Evolutionary conservation across 2,888 invertebrate species (phyloP).

Genomic region (Drosophila silvestris): DNA sequence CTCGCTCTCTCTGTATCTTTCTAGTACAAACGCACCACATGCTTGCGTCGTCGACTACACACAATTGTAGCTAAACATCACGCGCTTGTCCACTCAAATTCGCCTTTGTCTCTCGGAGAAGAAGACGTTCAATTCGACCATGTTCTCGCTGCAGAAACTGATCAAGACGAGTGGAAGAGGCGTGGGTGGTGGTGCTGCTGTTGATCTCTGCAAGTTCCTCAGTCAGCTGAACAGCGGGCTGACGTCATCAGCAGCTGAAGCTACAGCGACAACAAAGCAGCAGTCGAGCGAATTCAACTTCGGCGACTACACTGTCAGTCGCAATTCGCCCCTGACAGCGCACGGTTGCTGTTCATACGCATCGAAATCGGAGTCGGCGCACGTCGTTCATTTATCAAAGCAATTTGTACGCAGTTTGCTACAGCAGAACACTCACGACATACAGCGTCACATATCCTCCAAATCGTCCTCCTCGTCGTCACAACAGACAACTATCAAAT

Average conservation of each 20-base stretch:
- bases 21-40: conserved; percentile 58
- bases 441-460: conserved; percentile 65
- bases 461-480: conserved; percentile 4
- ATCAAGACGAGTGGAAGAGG: conserved; percentile 61
- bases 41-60: conserved; percentile 38
- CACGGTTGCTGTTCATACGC: conserved; percentile 66
- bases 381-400: conserved; percentile 42
- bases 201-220: conserved; percentile 64
- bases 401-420: conserved; percentile 51
- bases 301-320: conserved; percentile 67
- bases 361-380: conserved; percentile 66
- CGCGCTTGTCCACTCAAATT: conserved; percentile 31
- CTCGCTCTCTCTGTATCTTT: conserved; percentile 18
- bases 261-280: conserved; percentile 34
- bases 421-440: conserved; percentile 69
- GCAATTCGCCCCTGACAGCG: conserved; percentile 70
- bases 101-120: conserved; percentile 14
- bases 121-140: conserved; percentile 35
- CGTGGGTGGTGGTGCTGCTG: conserved; percentile 52
- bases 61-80: conserved; percentile 57
- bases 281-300: conserved; percentile 59
- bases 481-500: conserved; percentile 77
- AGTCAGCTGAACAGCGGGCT: conserved; percentile 58
- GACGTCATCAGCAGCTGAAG: conserved; percentile 63
- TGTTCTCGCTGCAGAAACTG: conserved; percentile 82